These are phyloP conservation scores for Noctua janthina DNA, from an alignment of 2,888 invertebrate genomes.

Conservation along the genomic window DNA sequence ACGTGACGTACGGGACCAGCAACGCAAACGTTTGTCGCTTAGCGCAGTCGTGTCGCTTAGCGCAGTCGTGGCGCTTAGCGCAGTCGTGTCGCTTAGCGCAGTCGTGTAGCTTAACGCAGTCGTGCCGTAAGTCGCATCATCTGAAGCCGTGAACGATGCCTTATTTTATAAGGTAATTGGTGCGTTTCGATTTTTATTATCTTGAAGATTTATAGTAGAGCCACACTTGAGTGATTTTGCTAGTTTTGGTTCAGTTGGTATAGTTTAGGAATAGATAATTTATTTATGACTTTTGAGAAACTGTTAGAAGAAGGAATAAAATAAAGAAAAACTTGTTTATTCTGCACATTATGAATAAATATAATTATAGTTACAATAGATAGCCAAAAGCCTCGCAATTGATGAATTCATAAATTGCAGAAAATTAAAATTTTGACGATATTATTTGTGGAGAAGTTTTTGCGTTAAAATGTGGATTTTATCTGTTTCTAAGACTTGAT, in stretches of 20 bases:
- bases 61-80: background rate
- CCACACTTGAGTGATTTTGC: background rate
- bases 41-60: background rate
- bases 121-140: background rate
- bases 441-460: background rate
- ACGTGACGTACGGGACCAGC: background rate
- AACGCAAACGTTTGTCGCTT: background rate
- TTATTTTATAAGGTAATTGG: conserved; percentile 47
- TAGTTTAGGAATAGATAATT: background rate
- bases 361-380: background rate
- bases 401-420: background rate
- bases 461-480: background rate
- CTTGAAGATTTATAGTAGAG: background rate
- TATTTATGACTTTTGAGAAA: background rate
- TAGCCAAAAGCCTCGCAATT: background rate
- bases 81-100: background rate
- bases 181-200: conserved; percentile 33
- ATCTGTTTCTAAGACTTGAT: background rate
- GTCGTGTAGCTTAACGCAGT: background rate
- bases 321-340: background rate
- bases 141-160: background rate
- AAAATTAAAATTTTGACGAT: background rate
- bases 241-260: background rate
- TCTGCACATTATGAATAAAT: background rate
- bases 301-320: background rate